Evolutionary conservation across 2,888 invertebrate genomes (phyloP).

Genomic region (Gnatocerus cornutus): DNA sequence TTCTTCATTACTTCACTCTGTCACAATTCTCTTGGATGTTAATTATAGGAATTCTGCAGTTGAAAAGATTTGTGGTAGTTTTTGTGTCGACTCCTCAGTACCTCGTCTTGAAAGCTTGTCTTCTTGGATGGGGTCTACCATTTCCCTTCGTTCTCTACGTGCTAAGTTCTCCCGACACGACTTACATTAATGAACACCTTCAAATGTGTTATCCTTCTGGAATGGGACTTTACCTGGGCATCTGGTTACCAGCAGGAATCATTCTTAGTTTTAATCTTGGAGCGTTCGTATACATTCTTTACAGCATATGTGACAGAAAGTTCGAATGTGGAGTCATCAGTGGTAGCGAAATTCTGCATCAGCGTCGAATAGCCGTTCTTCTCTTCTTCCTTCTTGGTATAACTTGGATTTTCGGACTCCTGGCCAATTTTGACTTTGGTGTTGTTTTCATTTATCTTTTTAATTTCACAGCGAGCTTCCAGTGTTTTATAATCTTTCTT

Average conservation of each 20-base stretch:
- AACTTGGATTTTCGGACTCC: constrained; percentile 76
- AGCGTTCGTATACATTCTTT: constrained; percentile 30
- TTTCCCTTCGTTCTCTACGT: constrained; percentile 72
- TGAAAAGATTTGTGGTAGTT: constrained; percentile 78
- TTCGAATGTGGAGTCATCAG: constrained; percentile 65
- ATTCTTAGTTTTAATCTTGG: constrained; percentile 18
- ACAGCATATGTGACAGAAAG: constrained; percentile 20
- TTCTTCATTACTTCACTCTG: constrained; percentile 80
- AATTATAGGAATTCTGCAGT: constrained; percentile 80
- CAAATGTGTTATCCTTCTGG: constrained; percentile 74
- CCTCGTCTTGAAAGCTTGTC: constrained; percentile 65
- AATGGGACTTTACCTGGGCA: constrained; percentile 72
- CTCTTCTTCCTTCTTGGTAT: constrained; percentile 77
- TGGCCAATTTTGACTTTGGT: constrained; percentile 66
- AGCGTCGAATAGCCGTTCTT: constrained; percentile 75
- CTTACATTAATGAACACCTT: constrained; percentile 67
- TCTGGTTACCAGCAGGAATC: constrained; percentile 72
- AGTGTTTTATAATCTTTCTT: constrained; percentile 76
- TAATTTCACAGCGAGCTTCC: constrained; percentile 73
- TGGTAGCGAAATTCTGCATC: constrained; percentile 66
- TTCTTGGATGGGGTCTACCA: constrained; percentile 70
- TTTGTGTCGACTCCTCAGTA: constrained; percentile 73
- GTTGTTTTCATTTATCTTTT: constrained; percentile 72
- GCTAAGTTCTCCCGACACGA: constrained; percentile 61
- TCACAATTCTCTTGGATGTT: constrained; percentile 84